phyloP scores from a whole-genome alignment of 2,113 vertebrate genomes.

The Pampusana beccarii region DNA sequence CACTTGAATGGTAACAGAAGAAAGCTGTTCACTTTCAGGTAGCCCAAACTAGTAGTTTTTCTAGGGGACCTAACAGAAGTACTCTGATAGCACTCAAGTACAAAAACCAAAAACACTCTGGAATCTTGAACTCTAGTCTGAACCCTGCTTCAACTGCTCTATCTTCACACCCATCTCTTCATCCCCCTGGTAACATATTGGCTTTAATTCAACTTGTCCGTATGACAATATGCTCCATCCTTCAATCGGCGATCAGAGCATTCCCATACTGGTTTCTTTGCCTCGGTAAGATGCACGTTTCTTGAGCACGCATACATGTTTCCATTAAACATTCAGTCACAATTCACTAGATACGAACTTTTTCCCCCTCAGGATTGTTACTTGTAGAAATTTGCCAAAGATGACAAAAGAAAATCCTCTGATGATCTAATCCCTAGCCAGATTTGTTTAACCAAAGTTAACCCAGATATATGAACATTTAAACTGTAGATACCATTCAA shows the following conservation, averaged over 20 bases:
- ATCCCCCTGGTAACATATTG: background rate
- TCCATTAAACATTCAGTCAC: background rate
- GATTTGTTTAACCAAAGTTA: background rate
- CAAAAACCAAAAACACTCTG: background rate
- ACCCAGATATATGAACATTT: background rate
- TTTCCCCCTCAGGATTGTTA: background rate
- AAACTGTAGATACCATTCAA: background rate
- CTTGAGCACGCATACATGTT: background rate
- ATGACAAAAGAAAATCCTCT: background rate
- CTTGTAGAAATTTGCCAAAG: background rate
- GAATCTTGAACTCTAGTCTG: background rate
- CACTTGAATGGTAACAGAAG: background rate
- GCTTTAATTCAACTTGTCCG: background rate
- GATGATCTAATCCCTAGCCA: background rate
- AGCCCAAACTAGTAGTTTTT: background rate
- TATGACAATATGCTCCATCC: background rate
- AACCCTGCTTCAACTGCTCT: background rate
- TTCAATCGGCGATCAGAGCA: background rate
- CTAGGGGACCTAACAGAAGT: background rate
- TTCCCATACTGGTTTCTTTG: background rate
- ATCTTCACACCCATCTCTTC: background rate
- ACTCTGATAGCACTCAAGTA: background rate
- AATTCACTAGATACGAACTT: background rate
- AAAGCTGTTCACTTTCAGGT: background rate
- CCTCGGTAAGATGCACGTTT: background rate